Conservation (phyloP, 2,888 invertebrate genomes). For the Clivina fossor region DNA sequence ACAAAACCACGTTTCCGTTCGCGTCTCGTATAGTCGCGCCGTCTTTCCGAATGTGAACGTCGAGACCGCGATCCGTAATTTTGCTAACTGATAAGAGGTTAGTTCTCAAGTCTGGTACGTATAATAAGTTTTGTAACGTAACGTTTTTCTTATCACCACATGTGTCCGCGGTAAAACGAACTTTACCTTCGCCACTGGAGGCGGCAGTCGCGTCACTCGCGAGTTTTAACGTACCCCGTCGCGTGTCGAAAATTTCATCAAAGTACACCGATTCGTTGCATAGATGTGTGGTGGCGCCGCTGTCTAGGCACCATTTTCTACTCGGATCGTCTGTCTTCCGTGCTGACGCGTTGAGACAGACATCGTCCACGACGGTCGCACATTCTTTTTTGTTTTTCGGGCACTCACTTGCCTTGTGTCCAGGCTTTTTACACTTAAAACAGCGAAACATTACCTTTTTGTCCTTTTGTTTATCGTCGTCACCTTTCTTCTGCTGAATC, state of each 20-base stretch:
- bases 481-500: too few relatives aligned
- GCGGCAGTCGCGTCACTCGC: constrained; percentile 21
- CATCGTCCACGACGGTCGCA: background rate
- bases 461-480: constrained; percentile 2
- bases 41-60: constrained; percentile 5
- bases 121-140: constrained; percentile 8
- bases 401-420: constrained; percentile 31
- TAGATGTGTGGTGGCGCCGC: constrained; percentile 34
- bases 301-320: constrained; percentile 34
- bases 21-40: constrained; percentile 5
- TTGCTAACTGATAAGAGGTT: constrained; percentile 23
- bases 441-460: constrained; percentile 1
- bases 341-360: background rate
- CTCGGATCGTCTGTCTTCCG: background rate
- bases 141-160: constrained; percentile 5
- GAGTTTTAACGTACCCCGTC: constrained; percentile 19
- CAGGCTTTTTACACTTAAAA: constrained; percentile 7
- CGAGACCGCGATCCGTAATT: constrained; percentile 20
- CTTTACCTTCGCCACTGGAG: constrained; percentile 24
- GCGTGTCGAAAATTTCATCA: constrained; percentile 2
- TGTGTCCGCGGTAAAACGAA: background rate
- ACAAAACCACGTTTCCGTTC: constrained; percentile 5
- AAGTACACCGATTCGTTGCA: constrained; percentile 30
- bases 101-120: constrained; percentile 22
- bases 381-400: constrained; percentile 9